A percentile compares a stretch with the other conserved stretches of the same genome.
Evolutionary conservation across 2,888 invertebrate species (phyloP).

Genomic region (Papilio elwesi): DNA sequence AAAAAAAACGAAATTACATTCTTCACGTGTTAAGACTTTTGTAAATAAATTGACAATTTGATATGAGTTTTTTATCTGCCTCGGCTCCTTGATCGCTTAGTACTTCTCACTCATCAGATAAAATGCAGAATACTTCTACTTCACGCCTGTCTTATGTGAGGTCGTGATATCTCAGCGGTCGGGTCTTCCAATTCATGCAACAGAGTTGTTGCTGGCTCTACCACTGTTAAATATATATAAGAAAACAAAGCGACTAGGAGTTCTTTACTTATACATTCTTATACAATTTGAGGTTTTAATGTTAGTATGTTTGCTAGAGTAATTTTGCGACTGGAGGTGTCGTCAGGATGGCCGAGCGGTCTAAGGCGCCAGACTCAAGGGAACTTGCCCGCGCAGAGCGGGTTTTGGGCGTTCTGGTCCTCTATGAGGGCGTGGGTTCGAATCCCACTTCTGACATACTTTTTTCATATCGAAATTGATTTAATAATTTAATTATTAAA

Average conservation of each 20-base stretch:
- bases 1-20: constrained; percentile 29
- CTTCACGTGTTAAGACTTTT: constrained; percentile 46
- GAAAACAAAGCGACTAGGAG: too few species aligned
- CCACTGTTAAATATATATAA: too few species aligned
- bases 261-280: too few species aligned
- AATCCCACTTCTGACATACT: constrained; percentile 90
- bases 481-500: constrained; percentile 34
- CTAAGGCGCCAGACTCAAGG: constrained; percentile 90
- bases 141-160: too few species aligned
- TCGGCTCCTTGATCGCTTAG: neutral
- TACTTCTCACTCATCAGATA: neutral
- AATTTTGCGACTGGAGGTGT: neutral
- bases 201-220: too few species aligned
- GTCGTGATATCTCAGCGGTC: too few species aligned
- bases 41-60: constrained; percentile 67
- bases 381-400: constrained; percentile 85
- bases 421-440: constrained; percentile 92
- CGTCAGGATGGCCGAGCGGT: constrained; percentile 96
- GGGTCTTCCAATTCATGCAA: too few species aligned
- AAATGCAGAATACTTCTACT: too few species aligned
- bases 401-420: constrained; percentile 88
- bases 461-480: constrained; percentile 57
- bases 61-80: constrained; percentile 42
- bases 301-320: neutral
- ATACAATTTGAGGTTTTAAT: neutral